phyloP scores from a whole-genome alignment of 1,140 invertebrate genomes.

The Tetranychus urticae region DNA sequence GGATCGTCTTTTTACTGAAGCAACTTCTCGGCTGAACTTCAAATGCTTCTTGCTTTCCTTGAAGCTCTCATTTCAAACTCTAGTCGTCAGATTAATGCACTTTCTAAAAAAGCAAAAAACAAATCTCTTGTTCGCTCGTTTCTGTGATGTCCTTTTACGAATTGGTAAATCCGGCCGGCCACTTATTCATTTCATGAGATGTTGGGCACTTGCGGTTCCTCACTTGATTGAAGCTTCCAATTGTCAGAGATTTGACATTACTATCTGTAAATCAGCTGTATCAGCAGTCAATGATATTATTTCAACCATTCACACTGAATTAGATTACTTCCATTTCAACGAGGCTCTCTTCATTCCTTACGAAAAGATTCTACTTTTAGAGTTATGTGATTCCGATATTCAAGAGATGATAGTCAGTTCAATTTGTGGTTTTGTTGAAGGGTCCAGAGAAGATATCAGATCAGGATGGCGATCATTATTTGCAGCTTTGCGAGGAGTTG shows the following conservation, averaged over 20 bases:
- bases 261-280: conserved; percentile 74
- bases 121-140: conserved; percentile 38
- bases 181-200: conserved; percentile 61
- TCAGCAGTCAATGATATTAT: conserved; percentile 76
- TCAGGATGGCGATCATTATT: conserved; percentile 82
- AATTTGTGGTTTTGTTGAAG: conserved; percentile 82
- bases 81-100: background rate
- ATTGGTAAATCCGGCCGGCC: conserved; percentile 62
- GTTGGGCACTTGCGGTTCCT: conserved; percentile 66
- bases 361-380: conserved; percentile 72
- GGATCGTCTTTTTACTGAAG: conserved; percentile 46
- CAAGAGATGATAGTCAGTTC: conserved; percentile 76
- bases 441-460: conserved; percentile 64
- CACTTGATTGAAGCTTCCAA: conserved; percentile 72
- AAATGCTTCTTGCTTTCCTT: conserved; percentile 48
- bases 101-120: background rate
- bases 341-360: conserved; percentile 82
- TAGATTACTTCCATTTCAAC: conserved; percentile 82
- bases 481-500: conserved; percentile 57
- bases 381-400: conserved; percentile 69
- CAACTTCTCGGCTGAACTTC: conserved; percentile 61
- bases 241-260: conserved; percentile 52
- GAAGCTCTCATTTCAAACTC: conserved; percentile 52
- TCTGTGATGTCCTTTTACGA: conserved; percentile 62
- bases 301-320: conserved; percentile 54